phyloP scores from a whole-genome alignment of 2,888 invertebrate species.

The Caenorhabditis sinica region DNA sequence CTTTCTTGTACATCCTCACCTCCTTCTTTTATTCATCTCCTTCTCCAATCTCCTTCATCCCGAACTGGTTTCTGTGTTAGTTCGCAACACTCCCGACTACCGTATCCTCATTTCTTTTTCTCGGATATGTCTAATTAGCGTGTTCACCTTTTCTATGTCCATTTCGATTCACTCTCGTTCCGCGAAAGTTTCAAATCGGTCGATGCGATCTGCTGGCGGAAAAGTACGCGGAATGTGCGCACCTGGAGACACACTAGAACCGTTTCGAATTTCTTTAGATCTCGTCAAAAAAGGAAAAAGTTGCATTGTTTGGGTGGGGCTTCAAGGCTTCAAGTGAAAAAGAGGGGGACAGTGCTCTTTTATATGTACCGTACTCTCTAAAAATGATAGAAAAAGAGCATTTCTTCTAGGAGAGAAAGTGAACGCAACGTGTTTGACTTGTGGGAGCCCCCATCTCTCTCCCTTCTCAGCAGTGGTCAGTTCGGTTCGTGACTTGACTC shows the following conservation, averaged over 20 bases:
- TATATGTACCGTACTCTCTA: slow-evolving; percentile 52
- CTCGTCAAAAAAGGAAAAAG: slow-evolving; percentile 31
- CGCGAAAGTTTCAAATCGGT: slow-evolving; percentile 62
- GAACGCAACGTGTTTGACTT: slow-evolving; percentile 60
- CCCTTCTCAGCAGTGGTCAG: slow-evolving; percentile 32
- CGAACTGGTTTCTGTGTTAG: slow-evolving; percentile 54
- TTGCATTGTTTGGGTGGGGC: slow-evolving; percentile 53
- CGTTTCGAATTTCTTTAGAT: slow-evolving; percentile 49
- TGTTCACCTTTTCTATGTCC: slow-evolving; percentile 54
- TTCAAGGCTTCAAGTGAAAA: slow-evolving; percentile 6
- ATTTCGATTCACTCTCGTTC: slow-evolving; percentile 59
- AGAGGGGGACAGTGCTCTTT: slow-evolving; percentile 20
- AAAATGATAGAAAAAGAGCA: slow-evolving; percentile 50
- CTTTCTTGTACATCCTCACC: slow-evolving; percentile 49
- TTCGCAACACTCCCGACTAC: slow-evolving; percentile 63
- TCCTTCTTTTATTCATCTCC: slow-evolving; percentile 31
- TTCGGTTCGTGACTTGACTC: slow-evolving; percentile 61
- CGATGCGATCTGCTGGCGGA: slow-evolving; percentile 39
- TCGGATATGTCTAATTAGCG: slow-evolving; percentile 60
- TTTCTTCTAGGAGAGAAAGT: slow-evolving; percentile 32
- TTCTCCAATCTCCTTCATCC: slow-evolving; percentile 6
- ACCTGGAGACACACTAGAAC: slow-evolving; percentile 21
- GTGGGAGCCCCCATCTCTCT: slow-evolving; percentile 42
- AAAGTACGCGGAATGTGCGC: slow-evolving; percentile 38
- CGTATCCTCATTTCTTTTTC: slow-evolving; percentile 44